Evolutionary conservation across 2,113 vertebrate species (phyloP).

Genomic region (Calcarius ornatus): DNA sequence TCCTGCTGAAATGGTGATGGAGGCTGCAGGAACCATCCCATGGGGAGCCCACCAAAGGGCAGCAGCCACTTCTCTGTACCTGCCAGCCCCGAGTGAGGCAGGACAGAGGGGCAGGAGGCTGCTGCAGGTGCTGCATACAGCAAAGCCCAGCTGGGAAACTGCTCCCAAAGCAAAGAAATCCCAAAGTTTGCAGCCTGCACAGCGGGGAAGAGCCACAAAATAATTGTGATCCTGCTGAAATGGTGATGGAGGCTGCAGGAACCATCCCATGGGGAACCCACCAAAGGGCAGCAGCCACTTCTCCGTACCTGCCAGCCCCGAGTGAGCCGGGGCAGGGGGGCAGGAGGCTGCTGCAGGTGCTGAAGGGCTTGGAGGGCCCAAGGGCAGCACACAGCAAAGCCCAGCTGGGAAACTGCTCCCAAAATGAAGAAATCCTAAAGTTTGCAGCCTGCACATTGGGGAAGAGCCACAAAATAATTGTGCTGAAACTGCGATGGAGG

Average conservation of each 20-base stretch:
- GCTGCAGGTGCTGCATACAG: background rate
- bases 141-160: background rate
- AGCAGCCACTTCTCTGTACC: rapidly evolving
- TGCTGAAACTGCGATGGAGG: rapidly evolving
- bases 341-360: background rate
- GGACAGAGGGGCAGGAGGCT: background rate
- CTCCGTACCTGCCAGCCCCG: rapidly evolving
- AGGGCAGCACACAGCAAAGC: background rate
- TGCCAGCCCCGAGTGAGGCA: rapidly evolving
- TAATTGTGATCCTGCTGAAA: rapidly evolving
- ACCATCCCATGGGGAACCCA: background rate
- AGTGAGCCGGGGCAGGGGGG: background rate
- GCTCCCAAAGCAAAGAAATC: background rate
- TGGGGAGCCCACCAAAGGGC: background rate
- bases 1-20: rapidly evolving
- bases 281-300: background rate
- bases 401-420: background rate
- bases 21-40: background rate
- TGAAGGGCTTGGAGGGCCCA: background rate
- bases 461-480: rapidly evolving
- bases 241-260: rapidly evolving
- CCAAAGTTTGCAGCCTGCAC: background rate
- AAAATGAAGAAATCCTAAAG: rapidly evolving
- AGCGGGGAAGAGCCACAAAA: rapidly evolving
- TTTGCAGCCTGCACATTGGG: background rate